A percentile compares a stretch with the other conserved stretches of the same genome.
Conservation (phyloP, 2,888 invertebrate genomes). For the Hesperia comma region DNA sequence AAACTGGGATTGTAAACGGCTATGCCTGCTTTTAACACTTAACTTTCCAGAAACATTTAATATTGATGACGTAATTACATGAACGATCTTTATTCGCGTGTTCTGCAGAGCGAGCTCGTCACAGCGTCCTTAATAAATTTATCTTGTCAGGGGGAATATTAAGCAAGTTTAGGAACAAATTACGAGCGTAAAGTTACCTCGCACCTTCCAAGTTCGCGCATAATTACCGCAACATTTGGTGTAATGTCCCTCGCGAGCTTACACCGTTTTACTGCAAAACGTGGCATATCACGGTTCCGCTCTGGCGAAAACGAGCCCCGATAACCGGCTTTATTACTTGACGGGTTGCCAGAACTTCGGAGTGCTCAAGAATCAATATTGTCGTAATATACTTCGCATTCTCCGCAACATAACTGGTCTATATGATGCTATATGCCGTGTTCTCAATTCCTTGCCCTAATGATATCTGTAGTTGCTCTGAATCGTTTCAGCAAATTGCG, state of each 20-base stretch:
- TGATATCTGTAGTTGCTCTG: constrained; percentile 47
- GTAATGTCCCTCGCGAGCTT: constrained; percentile 58
- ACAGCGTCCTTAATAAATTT: constrained; percentile 77
- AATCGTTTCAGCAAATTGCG: constrained; percentile 61
- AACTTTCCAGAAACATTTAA: constrained; percentile 41
- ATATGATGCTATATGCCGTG: constrained; percentile 9
- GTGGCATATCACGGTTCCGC: constrained; percentile 66
- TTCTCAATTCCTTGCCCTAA: constrained; percentile 1
- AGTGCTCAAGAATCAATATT: constrained; percentile 61
- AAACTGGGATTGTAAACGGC: too few species aligned
- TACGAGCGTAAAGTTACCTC: constrained; percentile 70
- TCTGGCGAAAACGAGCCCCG: constrained; percentile 70
- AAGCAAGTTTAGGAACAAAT: constrained; percentile 79
- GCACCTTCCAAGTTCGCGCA: constrained; percentile 62
- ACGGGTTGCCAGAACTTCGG: constrained; percentile 63
- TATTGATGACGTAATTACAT: constrained; percentile 58
- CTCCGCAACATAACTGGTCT: constrained; percentile 23
- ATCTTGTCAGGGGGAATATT: constrained; percentile 78
- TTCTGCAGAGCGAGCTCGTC: constrained; percentile 51
- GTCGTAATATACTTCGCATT: constrained; percentile 44
- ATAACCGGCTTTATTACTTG: constrained; percentile 75
- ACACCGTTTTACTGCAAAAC: constrained; percentile 61
- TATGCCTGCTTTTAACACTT: constrained; percentile 8
- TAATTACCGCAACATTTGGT: constrained; percentile 70
- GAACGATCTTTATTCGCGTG: constrained; percentile 40